Percentiles rank a stretch among this genome's conserved stretches.
These are phyloP conservation scores for Sceloporus tristichus DNA, from an alignment of 2,113 vertebrate genomes.

Conservation along the genomic window DNA sequence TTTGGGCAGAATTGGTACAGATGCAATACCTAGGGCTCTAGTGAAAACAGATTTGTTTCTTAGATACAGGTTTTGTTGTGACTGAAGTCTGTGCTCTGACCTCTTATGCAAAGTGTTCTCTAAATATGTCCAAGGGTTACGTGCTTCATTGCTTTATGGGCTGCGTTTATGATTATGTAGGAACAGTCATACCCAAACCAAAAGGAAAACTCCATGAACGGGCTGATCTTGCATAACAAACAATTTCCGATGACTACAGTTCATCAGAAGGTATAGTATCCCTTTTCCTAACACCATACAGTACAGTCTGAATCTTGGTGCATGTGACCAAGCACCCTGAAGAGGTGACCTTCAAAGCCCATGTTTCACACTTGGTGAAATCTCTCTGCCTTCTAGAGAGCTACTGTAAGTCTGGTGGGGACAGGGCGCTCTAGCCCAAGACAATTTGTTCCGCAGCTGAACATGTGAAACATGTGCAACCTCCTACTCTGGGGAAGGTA, in stretches of 20 bases:
- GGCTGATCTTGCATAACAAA: neutral
- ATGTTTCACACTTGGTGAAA: neutral
- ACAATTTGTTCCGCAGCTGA: too few relatives aligned
- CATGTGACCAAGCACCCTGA: too few relatives aligned
- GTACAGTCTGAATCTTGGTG: neutral
- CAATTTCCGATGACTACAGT: neutral
- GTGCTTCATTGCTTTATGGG: constrained; percentile 1
- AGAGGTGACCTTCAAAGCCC: neutral
- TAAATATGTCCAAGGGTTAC: neutral
- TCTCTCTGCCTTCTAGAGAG: neutral
- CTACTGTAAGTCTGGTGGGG: neutral
- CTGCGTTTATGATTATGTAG: neutral
- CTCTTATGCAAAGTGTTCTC: neutral
- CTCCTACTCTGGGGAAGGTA: neutral
- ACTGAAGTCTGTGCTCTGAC: neutral
- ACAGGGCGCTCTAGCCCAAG: neutral
- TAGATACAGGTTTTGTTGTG: neutral
- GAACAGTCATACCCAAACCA: neutral
- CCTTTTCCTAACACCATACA: too few relatives aligned
- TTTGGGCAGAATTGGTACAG: neutral
- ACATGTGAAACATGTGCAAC: neutral
- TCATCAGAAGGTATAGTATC: neutral
- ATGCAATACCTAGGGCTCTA: neutral
- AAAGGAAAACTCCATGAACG: neutral
- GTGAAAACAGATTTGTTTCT: neutral